Evolutionary conservation across 30 jellyfish, hydroid and myxozoan genomes (phyloP), one percentile per base, ranked within the genome.

Genomic region (Rhopilema esculentum): DNA sequence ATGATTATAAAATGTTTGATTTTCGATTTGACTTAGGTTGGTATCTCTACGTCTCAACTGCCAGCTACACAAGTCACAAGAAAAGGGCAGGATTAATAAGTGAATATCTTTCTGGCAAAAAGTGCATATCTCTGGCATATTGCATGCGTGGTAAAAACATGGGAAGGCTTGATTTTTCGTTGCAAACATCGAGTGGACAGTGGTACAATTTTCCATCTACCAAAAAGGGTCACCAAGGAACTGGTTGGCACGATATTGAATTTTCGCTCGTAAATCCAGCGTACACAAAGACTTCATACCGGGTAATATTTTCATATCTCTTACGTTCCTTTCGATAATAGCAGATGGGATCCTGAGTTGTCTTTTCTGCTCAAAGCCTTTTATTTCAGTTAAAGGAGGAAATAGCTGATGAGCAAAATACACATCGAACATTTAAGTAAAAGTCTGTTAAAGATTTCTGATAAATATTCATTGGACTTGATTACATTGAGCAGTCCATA

Each of bases 191-290:
- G 18, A 84, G 50, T 40, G 81, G 87, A 26, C 32, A 53, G 29
- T 84, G 83, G 77, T 22, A 32, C 53, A 24, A 48, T 0, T 69
- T 63, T 18, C 78, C 79, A 32, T 72, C 57, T 75, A 52, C 71
- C 26, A 65, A 49, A 64, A 84, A 81, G 17, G 92, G 91, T 21
- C 97, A 91, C 89, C 97, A 91, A 69, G 97, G 97, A 67, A 91
- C 77, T 40, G 79, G 73, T 19, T 91, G 97, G 97, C 86, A 73
- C 8, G 84, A 53, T 66, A 79, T 73, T 17, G 91, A 69, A 57
- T 64, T 84, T 30, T 83, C 88, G 50, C 84, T 51, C 62, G 40
- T 9, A 20, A 19, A 31, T 24, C 65, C 72, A 27, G 67, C 22
- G 19, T 67, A 40, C 48, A 49, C 52, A 57, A 67, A 87, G 77